Evolutionary conservation across 2,113 vertebrate species (phyloP), one percentile per base, ranked within the genome.

Genomic region (Mirza zaza): DNA sequence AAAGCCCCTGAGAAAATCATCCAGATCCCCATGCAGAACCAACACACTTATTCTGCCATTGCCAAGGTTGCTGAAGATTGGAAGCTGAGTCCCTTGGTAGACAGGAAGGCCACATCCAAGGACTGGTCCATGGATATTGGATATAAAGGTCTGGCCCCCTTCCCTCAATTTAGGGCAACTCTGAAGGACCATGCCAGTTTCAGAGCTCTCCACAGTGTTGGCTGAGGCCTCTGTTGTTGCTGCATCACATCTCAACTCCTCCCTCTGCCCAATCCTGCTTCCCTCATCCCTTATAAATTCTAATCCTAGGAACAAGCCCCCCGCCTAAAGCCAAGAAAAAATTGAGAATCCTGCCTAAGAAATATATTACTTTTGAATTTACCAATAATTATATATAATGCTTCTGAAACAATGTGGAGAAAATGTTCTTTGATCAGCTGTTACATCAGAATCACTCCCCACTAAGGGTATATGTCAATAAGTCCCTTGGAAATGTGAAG

Each of bases 151-250:
- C 45, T 50, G 77, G 10, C 9, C 42, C 36, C 12, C 48, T 61
- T 77, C 42, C 55, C 52, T 90, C 52, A 50, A 67, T 55, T 77
- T 50, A 25, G 15, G 20, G 27, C 18, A 77, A 88, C n/a, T 73
- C 87, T 85, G 52, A 97, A 85, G 79, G 59, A 39, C 14, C n/a
- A 13, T 32, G 67, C 48, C 83, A 45, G 52, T 90, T 94, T 96
- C 79, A 76, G 34, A 95, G 57, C 39, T 86, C 36, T 23, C n/a
- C 48, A n/a, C 23, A 50, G 70, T 5, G 8, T 90, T 8, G 2
- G 45, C 59, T 81, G 45, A 93, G 70, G 61, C 32, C 36, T 93
- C 70, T 27, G 23, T 65, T 85, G 18, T 87, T 11, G 45, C 32
- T 67, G 8, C 7, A 83, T 83, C 20, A 48, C 32, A 71, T 29